Evolutionary conservation across 2,888 invertebrate genomes (phyloP), one percentile per base, ranked within the genome.

Genomic region (Euzophera pinguis): DNA sequence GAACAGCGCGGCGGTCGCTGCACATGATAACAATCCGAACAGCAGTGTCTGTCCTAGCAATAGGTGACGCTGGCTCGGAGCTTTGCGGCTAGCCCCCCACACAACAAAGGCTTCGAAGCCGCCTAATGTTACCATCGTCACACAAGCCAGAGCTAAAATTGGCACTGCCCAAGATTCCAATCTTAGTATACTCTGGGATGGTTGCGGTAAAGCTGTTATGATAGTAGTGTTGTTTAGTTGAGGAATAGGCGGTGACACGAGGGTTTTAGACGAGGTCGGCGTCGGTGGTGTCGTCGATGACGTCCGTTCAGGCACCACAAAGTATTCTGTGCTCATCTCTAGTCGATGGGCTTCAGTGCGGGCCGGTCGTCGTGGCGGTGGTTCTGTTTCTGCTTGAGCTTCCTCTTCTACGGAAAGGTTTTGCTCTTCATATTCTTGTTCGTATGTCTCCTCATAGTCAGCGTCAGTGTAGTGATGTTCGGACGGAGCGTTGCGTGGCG

Each of bases 131-230:
- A 95, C 87, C 93, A 98, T 96, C 61, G 96, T 95, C 29, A 96
- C 92, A 35, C 95, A 94, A 53, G 97, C 95, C 56, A 97, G 91
- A 13, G 96, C 95, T 54, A 98, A 92, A 50, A 98, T 93, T 1
- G 98, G 97, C 61, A 97, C 93, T 35, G 97, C 97, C 98, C 98
- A 98, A 14, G 95, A 92, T 75, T 97, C 96, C 61, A 93, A 91
- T 52, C 96, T 91, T 47, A 94, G 80, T 50, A 92, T 83, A 4
- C 83, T 79, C 7, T 75, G 61, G 3, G 69, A 57, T 16, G 73
- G 75, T 45, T 75, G 65, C 6, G 75, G 72, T 52, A 81, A 56
- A 32, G 65, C 57, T 50, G 69, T 58, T 63, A 71, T 62, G 50
- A 74, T 60, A 54, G 81, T 73, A 48, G 79, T 64, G 63, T 84